Evolutionary conservation across 1,140 invertebrate genomes (phyloP).

Genomic region (Diorhabda elongata): DNA sequence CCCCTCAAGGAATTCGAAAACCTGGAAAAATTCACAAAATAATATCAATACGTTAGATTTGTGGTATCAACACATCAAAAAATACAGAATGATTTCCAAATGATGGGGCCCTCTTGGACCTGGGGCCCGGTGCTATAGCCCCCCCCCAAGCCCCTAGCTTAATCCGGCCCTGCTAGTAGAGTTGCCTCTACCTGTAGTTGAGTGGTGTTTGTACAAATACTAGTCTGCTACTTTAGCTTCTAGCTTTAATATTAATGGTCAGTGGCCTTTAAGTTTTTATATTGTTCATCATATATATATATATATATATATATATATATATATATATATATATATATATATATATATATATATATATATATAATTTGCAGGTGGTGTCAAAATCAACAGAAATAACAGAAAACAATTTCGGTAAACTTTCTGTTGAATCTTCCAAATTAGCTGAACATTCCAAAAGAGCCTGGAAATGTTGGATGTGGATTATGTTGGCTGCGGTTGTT

Average conservation of each 20-base stretch:
- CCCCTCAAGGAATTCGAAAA: too few species aligned
- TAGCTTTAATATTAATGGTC: too few species aligned
- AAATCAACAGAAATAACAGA: slow-evolving; percentile 77
- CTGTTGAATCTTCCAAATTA: slow-evolving; percentile 75
- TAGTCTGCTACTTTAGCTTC: too few species aligned
- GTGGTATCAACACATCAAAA: too few species aligned
- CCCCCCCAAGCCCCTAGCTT: too few species aligned
- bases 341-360: too few species aligned
- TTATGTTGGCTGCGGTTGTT: slow-evolving; percentile 79
- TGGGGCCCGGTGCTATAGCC: too few species aligned
- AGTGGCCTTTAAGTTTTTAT: background rate
- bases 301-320: background rate
- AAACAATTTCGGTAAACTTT: slow-evolving; percentile 68
- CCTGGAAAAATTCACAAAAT: too few species aligned
- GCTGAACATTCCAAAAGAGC: slow-evolving; percentile 79
- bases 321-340: background rate
- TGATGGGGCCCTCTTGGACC: too few species aligned
- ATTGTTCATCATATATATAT: background rate
- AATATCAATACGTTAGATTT: too few species aligned
- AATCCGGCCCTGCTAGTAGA: background rate
- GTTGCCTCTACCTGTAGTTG: background rate
- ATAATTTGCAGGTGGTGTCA: slow-evolving; percentile 56
- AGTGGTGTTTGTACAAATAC: background rate
- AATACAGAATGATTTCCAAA: too few species aligned
- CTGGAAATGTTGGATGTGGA: slow-evolving; percentile 92